These are phyloP conservation scores for Harpegnathos saltator DNA, from an alignment of 1,140 invertebrate species.

Conservation along the genomic window DNA sequence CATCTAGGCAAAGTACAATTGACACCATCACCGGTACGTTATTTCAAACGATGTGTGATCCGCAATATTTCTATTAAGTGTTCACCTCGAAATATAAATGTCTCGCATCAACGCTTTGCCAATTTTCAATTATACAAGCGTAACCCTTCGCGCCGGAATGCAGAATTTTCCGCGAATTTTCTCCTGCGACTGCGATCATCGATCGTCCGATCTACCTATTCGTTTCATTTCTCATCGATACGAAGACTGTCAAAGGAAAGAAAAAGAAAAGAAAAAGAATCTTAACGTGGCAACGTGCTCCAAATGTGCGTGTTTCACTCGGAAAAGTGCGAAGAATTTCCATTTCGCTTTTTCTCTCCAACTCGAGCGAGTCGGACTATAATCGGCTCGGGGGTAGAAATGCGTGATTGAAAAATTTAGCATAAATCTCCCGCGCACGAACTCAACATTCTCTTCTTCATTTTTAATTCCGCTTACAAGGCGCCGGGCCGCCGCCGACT, in stretches of 20 bases:
- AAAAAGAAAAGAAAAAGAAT: no score
- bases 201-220: no score
- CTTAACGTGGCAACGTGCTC: no score
- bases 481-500: slow-evolving; percentile 13
- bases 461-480: slow-evolving; percentile 51
- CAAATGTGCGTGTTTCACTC: no score
- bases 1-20: slow-evolving; percentile 40
- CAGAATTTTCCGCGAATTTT: no score
- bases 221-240: no score
- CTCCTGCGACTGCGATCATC: no score
- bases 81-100: background rate
- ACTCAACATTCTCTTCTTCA: background rate
- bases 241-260: no score
- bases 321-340: background rate
- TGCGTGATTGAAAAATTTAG: slow-evolving; percentile 39
- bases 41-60: slow-evolving; percentile 40
- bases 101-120: background rate
- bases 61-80: background rate
- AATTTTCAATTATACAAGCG: background rate
- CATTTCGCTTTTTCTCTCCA: background rate
- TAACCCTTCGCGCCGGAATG: background rate
- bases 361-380: background rate
- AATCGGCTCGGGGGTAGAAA: background rate
- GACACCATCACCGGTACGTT: background rate
- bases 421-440: background rate